Conservation (phyloP, 35 echinoderm and acorn worm genomes). For the Anneissia japonica region DNA sequence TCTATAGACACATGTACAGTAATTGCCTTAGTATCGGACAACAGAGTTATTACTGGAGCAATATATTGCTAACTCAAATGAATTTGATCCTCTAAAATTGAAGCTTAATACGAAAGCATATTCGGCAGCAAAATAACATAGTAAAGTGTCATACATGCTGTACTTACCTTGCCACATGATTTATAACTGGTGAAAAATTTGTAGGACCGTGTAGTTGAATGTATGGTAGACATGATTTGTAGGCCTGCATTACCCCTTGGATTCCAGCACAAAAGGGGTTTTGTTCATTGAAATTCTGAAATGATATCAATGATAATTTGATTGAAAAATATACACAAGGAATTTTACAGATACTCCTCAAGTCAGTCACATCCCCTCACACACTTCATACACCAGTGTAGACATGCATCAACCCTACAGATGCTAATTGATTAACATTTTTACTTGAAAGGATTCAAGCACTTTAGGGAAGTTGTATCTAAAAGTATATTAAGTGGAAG, state of each 20-base stretch:
- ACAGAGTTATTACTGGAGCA: too few relatives aligned
- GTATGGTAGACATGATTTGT: background rate
- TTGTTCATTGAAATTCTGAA: background rate
- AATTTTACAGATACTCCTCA: background rate
- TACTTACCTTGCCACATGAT: conserved; percentile 13
- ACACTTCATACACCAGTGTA: background rate
- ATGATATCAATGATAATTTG: background rate
- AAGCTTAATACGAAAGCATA: background rate
- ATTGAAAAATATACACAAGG: background rate
- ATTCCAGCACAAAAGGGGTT: conserved; percentile 12
- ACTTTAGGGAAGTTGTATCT: background rate
- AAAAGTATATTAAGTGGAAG: too few relatives aligned
- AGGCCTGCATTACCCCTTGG: background rate
- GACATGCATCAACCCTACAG: background rate
- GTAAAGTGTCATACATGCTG: background rate
- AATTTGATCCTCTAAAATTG: too few relatives aligned
- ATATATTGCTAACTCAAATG: too few relatives aligned
- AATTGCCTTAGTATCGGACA: too few relatives aligned
- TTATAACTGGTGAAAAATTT: background rate
- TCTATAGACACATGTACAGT: too few relatives aligned
- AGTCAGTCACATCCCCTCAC: background rate
- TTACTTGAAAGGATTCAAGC: background rate
- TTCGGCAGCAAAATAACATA: background rate
- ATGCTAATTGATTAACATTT: background rate
- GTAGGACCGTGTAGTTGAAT: background rate